Evolutionary conservation across 2,113 vertebrate species (phyloP), one percentile per base, ranked within the genome.

Genomic region (Labrus mixtus): DNA sequence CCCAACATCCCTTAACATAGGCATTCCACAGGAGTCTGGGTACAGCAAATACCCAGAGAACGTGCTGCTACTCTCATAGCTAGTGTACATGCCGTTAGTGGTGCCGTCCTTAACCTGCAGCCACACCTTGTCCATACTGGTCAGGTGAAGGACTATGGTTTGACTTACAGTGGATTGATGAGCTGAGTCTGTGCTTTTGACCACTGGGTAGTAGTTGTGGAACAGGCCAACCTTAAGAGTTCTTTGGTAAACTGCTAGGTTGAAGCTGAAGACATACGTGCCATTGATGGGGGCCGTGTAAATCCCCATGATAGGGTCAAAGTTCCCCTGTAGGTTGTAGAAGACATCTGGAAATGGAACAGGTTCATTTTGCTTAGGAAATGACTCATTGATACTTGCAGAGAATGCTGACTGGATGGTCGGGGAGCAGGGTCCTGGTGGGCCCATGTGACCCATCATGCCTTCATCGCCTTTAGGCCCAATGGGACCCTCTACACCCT

Each of bases 41-140:
- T 87, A 8, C 57, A 94, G 86, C 68, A 94, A 87, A 55, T 82
- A 91, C 9, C 93, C 94, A 0, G 92, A 86, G 83, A 95, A 95
- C 0, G 87, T 90, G 85, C 93, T 92, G 68, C 53, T 90, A 76
- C 13, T 83, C 56, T 95, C 94, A 0, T 0, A 0, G 67, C 63
- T 76, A 2, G 20, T 8, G 71, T 36, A 89, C 69, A 95, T 82
- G 64, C 93, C 92, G 3, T 95, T 95, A 57, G 48, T 90, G 3
- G 0, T 1, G 0, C 0, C 0, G 55, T 92, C 83, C 55, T 91
- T 94, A 8, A 94, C 92, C 83, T 94, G 94, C 19, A 95, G 17
- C 94, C 94, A 95, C 19, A 95, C 74, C 33, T 16, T 17, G 22
- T 95, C 91, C 0, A 64, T 64, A 29, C 2, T 22, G 0, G 0